A percentile compares a stretch with the other conserved stretches of the same genome.
Conservation (phyloP, 2,888 invertebrate genomes). For the Sclerodermus sp. region DNA sequence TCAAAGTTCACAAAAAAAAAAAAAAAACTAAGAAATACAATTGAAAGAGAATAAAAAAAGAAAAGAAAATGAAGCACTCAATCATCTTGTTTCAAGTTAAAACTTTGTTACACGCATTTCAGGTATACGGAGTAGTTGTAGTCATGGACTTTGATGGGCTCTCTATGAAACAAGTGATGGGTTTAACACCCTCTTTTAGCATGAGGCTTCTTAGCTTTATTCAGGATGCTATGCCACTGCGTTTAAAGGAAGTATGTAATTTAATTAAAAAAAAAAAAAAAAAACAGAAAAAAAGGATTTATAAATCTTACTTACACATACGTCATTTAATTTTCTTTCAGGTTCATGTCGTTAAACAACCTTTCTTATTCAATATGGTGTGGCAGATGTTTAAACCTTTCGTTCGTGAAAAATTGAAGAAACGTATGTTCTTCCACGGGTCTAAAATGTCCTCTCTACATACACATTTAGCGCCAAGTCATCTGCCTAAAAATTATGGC, state of each 20-base stretch:
- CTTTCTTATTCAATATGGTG: constrained; percentile 80
- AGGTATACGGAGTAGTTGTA: constrained; percentile 76
- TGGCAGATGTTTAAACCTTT: constrained; percentile 86
- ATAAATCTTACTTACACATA: too few species aligned
- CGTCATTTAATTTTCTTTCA: constrained; percentile 13
- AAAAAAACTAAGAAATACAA: too few species aligned
- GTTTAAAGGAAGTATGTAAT: constrained; percentile 69
- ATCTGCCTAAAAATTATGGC: constrained; percentile 76
- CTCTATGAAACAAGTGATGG: constrained; percentile 74
- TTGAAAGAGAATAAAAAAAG: too few species aligned
- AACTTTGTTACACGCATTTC: too few species aligned
- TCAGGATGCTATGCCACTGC: constrained; percentile 83
- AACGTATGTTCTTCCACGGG: constrained; percentile 82
- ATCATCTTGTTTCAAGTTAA: too few species aligned
- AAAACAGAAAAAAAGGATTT: too few species aligned
- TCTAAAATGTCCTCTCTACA: constrained; percentile 78
- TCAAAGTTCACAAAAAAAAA: too few species aligned
- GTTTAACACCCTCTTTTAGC: constrained; percentile 74
- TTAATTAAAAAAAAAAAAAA: not conserved
- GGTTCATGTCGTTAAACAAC: constrained; percentile 84
- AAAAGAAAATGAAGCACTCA: too few species aligned
- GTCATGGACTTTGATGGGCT: constrained; percentile 82
- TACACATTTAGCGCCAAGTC: constrained; percentile 68
- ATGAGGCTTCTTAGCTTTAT: constrained; percentile 78
- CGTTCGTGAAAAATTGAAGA: constrained; percentile 75